Evolutionary conservation across 92 coral and sea anemone genomes (phyloP).

Genomic region (Ricordea florida): DNA sequence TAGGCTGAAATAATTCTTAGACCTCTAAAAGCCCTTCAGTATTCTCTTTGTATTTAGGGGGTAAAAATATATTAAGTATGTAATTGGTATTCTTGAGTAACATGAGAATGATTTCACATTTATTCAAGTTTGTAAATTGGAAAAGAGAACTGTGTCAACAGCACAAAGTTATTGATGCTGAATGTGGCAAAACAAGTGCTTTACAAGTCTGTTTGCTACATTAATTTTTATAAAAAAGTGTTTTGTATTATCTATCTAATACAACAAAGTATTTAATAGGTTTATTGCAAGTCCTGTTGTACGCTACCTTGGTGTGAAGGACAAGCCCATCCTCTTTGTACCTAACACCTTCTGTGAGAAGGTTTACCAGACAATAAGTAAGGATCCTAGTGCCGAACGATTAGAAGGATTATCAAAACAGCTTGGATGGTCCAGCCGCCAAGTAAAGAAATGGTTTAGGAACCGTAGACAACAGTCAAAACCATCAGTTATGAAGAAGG

Average conservation of each 20-base stretch:
- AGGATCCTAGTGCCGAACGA: slow-evolving; percentile 76
- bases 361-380: slow-evolving; percentile 88
- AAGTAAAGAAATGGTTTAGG: slow-evolving; percentile 93
- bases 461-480: slow-evolving; percentile 79
- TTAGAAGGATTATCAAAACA: slow-evolving; percentile 89
- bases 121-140: too few species aligned
- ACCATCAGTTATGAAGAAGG: slow-evolving; percentile 79
- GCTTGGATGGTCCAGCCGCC: slow-evolving; percentile 88
- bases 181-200: too few species aligned
- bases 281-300: slow-evolving; percentile 85
- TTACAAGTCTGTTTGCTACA: too few species aligned
- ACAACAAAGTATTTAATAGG: slow-evolving; percentile 50
- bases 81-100: too few species aligned
- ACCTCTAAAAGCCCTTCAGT: too few species aligned
- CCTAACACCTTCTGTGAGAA: slow-evolving; percentile 91
- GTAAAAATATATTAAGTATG: too few species aligned
- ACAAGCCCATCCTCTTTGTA: slow-evolving; percentile 59
- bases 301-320: slow-evolving; percentile 78
- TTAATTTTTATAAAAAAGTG: not conserved
- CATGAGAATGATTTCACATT: too few species aligned
- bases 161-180: too few species aligned
- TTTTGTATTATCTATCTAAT: not conserved
- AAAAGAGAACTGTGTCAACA: too few species aligned
- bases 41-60: too few species aligned
- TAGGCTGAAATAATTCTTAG: too few species aligned